Conservation (phyloP, 2,888 invertebrate species). For the Tetheella fluctuosa region DNA sequence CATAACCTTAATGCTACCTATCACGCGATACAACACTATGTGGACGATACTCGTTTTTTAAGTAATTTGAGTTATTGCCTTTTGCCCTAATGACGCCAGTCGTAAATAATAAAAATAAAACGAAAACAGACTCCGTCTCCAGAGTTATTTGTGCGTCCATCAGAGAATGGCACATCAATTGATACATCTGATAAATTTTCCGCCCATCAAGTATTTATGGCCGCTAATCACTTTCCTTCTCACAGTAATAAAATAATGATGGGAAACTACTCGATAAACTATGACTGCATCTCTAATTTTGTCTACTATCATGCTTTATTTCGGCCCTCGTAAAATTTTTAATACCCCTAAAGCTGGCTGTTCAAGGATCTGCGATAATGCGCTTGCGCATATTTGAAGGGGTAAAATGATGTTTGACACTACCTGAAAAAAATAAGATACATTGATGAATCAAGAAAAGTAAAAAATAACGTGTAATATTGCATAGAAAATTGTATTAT, state of each 20-base stretch:
- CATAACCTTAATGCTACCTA: neutral
- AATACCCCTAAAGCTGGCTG: constrained; percentile 52
- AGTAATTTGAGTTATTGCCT: neutral
- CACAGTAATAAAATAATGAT: constrained; percentile 59
- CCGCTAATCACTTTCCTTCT: constrained; percentile 50
- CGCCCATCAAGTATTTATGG: constrained; percentile 48
- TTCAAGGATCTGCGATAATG: constrained; percentile 35
- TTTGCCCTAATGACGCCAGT: neutral
- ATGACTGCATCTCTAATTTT: constrained; percentile 52
- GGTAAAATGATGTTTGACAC: neutral
- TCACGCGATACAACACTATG: neutral
- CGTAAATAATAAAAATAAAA: constrained; percentile 4
- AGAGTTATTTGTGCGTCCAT: constrained; percentile 15
- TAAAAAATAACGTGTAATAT: too few relatives aligned
- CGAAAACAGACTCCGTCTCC: neutral
- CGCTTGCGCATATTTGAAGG: neutral
- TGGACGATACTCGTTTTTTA: neutral
- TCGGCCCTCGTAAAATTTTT: constrained; percentile 69
- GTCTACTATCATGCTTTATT: constrained; percentile 64
- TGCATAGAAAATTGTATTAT: too few relatives aligned
- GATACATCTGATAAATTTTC: constrained; percentile 35
- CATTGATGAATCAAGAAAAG: too few relatives aligned
- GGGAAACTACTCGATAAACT: constrained; percentile 58
- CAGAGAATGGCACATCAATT: constrained; percentile 9
- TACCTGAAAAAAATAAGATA: too few relatives aligned